These are phyloP conservation scores for Vidua macroura DNA, from an alignment of 2,113 vertebrate genomes.

Conservation along the genomic window DNA sequence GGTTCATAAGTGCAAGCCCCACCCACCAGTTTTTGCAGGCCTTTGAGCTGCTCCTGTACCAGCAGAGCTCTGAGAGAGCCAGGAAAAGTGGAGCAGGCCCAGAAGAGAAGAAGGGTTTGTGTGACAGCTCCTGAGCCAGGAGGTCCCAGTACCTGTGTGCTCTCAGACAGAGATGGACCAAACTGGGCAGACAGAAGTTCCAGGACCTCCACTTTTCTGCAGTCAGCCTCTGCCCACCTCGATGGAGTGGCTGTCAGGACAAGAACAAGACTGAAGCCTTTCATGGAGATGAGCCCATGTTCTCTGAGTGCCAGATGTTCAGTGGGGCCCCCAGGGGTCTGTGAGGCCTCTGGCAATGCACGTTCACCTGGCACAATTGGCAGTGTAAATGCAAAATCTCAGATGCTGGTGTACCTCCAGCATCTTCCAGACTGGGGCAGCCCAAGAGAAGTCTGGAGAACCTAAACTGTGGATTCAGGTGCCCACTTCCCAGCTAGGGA, in stretches of 20 bases:
- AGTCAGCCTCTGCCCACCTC: neutral
- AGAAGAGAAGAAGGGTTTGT: neutral
- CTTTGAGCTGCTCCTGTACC: neutral
- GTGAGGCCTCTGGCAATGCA: neutral
- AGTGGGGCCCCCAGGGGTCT: neutral
- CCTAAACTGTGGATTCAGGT: neutral
- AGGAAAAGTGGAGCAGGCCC: neutral
- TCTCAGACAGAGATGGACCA: neutral
- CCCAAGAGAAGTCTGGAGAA: neutral
- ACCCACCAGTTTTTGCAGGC: neutral
- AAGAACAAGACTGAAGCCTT: neutral
- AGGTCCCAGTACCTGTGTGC: neutral
- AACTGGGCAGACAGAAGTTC: neutral
- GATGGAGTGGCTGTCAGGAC: neutral
- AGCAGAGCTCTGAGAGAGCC: neutral
- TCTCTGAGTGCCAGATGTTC: neutral
- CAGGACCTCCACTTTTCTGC: neutral
- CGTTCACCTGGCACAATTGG: neutral
- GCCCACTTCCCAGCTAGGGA: neutral
- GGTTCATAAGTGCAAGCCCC: neutral
- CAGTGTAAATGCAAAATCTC: neutral
- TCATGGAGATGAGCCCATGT: neutral
- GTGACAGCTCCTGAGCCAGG: neutral
- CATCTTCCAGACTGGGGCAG: neutral
- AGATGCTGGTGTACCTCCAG: neutral